These are phyloP conservation scores for Himantopus leucocephalus DNA, from an alignment of 2,113 vertebrate species.

Conservation along the genomic window DNA sequence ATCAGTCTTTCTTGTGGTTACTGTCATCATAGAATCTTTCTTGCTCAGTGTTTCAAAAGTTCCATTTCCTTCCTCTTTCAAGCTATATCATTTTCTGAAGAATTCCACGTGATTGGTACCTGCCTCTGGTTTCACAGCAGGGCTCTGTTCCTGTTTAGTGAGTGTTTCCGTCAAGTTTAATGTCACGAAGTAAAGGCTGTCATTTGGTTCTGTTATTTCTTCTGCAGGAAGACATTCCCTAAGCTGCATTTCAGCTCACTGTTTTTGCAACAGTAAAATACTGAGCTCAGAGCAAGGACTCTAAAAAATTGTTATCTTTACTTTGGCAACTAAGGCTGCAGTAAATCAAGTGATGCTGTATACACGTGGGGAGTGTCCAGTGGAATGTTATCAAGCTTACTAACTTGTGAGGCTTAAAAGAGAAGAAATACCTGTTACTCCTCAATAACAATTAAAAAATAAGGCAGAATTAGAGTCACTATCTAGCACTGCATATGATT, in stretches of 20 bases:
- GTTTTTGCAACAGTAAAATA: not conserved
- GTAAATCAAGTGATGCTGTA: not conserved
- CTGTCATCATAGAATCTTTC: not conserved
- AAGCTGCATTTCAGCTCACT: not conserved
- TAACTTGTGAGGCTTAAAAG: not conserved
- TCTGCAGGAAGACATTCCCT: not conserved
- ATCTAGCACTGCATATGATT: not conserved
- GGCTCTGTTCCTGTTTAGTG: not conserved
- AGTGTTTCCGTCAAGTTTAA: not conserved
- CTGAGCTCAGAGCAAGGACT: not conserved
- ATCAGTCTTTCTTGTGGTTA: not conserved
- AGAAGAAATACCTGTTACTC: not conserved
- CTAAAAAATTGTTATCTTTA: not conserved
- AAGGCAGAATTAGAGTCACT: not conserved
- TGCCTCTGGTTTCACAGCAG: not conserved
- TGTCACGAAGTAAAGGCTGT: not conserved
- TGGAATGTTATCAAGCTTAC: not conserved
- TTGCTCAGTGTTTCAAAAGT: not conserved
- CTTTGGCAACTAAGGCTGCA: not conserved
- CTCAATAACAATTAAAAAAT: not conserved
- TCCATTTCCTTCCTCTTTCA: not conserved
- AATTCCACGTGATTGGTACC: not conserved
- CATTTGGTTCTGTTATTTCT: not conserved
- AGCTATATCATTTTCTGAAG: not conserved
- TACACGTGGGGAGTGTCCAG: not conserved